phyloP scores from a whole-genome alignment of 2,797 vertebrate genomes.

The Sebastes steindachneri region DNA sequence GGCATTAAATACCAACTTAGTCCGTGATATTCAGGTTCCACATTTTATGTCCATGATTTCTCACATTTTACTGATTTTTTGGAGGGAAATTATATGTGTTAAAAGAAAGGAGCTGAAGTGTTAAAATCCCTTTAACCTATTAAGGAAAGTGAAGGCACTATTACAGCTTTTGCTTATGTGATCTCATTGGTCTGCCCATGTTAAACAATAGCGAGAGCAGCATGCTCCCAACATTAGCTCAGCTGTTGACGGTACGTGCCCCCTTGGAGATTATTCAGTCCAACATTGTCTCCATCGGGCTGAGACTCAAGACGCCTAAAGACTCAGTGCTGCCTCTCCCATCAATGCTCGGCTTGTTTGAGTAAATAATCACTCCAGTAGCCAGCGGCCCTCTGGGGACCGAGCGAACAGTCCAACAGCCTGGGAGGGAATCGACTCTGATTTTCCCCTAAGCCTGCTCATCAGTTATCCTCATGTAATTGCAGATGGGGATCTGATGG shows the following conservation, averaged over 20 bases:
- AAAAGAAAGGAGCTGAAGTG: background rate
- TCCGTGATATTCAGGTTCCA: background rate
- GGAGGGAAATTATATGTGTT: background rate
- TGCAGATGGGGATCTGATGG: conserved; percentile 59
- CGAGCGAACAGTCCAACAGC: conserved; percentile 43
- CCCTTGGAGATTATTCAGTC: conserved; percentile 40
- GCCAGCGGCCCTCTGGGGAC: conserved; percentile 51
- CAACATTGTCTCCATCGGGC: conserved; percentile 44
- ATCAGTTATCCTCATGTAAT: conserved; percentile 76
- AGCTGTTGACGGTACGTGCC: conserved; percentile 42
- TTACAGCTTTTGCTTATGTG: background rate
- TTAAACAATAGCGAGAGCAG: conserved; percentile 18
- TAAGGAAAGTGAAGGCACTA: background rate
- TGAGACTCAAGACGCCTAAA: conserved; percentile 44
- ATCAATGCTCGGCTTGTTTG: conserved; percentile 63
- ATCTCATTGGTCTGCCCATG: conserved; percentile 18
- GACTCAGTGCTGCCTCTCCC: conserved; percentile 49
- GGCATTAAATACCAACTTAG: background rate
- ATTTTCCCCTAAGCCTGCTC: conserved; percentile 68
- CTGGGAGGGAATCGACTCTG: conserved; percentile 57
- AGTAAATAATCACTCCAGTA: conserved; percentile 63
- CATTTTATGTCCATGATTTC: background rate
- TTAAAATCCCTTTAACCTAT: background rate
- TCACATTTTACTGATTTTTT: background rate
- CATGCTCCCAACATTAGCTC: conserved; percentile 46